phyloP scores from a whole-genome alignment of 2,888 invertebrate genomes.

The Blastobasis lacticolella region DNA sequence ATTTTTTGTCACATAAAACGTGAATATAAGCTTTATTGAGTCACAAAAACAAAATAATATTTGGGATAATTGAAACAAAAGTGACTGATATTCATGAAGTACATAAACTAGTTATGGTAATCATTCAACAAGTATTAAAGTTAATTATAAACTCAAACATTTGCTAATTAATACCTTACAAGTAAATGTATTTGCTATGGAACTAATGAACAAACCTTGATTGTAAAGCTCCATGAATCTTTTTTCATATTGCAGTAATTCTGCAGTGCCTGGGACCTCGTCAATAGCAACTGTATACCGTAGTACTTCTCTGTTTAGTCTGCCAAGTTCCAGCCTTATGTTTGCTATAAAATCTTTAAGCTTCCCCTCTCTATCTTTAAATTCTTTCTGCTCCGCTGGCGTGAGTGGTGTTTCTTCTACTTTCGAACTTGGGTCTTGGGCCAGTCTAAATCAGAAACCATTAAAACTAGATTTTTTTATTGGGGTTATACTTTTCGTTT shows the following conservation, averaged over 20 bases:
- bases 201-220: slow-evolving; percentile 76
- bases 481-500: too few relatives aligned
- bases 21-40: too few relatives aligned
- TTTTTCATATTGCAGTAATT: slow-evolving; percentile 95
- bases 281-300: slow-evolving; percentile 90
- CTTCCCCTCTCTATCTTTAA: slow-evolving; percentile 51
- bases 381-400: slow-evolving; percentile 50
- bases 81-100: too few relatives aligned
- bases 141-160: too few relatives aligned
- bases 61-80: too few relatives aligned
- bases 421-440: slow-evolving; percentile 35
- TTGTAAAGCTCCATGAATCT: slow-evolving; percentile 97
- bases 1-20: not conserved
- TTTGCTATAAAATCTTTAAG: slow-evolving; percentile 46
- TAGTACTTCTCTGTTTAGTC: slow-evolving; percentile 85
- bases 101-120: too few relatives aligned
- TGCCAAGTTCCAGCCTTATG: slow-evolving; percentile 80
- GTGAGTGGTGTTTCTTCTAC: slow-evolving; percentile 53
- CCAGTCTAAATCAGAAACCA: slow-evolving; percentile 24
- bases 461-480: too few relatives aligned
- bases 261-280: slow-evolving; percentile 93
- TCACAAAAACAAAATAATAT: too few relatives aligned
- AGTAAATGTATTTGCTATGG: too few relatives aligned
- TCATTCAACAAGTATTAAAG: too few relatives aligned
- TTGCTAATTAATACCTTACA: too few relatives aligned